Percentiles rank a stretch among this genome's conserved stretches.
phyloP scores from a whole-genome alignment of 37 sponge, comb jelly and placozoan genomes.

The Amphimedon queenslandica region DNA sequence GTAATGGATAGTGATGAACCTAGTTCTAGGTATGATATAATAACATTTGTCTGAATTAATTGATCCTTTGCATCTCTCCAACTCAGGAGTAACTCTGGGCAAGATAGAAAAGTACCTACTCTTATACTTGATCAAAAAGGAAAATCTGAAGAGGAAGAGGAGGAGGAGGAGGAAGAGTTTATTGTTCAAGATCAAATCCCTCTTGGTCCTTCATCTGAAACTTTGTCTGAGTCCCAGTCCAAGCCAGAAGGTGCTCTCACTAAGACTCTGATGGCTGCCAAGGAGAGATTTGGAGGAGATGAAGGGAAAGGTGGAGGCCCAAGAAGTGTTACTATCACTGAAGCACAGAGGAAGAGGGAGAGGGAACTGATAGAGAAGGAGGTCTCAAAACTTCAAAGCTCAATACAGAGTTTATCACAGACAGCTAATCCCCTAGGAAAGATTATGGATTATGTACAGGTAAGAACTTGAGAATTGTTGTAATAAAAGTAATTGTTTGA shows the following conservation, averaged over 20 bases:
- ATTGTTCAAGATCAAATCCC: slow-evolving; percentile 46
- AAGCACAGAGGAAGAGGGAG: slow-evolving; percentile 83
- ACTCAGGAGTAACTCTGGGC: slow-evolving; percentile 57
- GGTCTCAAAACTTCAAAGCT: slow-evolving; percentile 73
- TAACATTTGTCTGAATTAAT: not conserved
- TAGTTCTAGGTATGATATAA: slow-evolving; percentile 19
- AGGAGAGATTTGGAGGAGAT: slow-evolving; percentile 80
- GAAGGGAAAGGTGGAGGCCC: not conserved
- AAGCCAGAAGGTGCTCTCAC: slow-evolving; percentile 63
- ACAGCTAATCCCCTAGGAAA: slow-evolving; percentile 91
- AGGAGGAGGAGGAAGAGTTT: slow-evolving; percentile 55
- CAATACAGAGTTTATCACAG: slow-evolving; percentile 84
- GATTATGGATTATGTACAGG: slow-evolving; percentile 91
- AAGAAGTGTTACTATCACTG: slow-evolving; percentile 26
- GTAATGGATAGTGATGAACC: slow-evolving; percentile 4
- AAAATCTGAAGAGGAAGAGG: slow-evolving; percentile 76
- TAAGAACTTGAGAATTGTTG: no score
- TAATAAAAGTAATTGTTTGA: no score
- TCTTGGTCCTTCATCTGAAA: slow-evolving; percentile 10
- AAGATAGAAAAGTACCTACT: slow-evolving; percentile 22
- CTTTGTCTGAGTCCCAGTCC: not conserved
- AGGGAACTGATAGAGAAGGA: slow-evolving; percentile 73
- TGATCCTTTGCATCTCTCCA: no score
- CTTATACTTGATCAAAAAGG: slow-evolving; percentile 70
- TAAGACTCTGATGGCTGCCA: slow-evolving; percentile 77